phyloP scores from a whole-genome alignment of 2,888 invertebrate species.

The Diploptera punctata region DNA sequence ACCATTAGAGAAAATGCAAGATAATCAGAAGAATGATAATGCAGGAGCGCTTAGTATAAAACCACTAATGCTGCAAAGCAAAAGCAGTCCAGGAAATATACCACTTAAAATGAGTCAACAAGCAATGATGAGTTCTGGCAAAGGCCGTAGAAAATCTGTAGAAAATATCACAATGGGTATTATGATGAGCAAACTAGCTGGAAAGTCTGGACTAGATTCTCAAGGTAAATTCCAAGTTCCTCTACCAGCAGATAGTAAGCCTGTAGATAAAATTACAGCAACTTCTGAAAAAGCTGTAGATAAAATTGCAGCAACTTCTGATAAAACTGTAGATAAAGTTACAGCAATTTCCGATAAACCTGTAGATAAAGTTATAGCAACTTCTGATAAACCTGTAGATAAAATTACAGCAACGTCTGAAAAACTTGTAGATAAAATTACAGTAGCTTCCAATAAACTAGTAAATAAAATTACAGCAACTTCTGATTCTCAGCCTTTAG shows the following conservation, averaged over 20 bases:
- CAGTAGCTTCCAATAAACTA: background rate
- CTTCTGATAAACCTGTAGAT: background rate
- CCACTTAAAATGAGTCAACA: background rate
- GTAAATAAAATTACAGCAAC: background rate
- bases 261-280: background rate
- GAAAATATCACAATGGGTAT: constrained; percentile 43
- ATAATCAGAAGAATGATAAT: background rate
- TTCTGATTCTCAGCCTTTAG: background rate
- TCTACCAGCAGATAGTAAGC: background rate
- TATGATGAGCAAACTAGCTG: constrained; percentile 42
- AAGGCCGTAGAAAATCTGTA: constrained; percentile 36
- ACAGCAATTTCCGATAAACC: background rate
- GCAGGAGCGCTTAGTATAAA: background rate
- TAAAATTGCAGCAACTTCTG: background rate
- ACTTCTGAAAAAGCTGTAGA: background rate
- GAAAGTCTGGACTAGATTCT: constrained; percentile 29
- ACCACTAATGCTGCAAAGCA: background rate
- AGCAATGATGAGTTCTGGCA: background rate
- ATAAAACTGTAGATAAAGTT: background rate
- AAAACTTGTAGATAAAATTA: background rate
- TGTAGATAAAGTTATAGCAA: background rate
- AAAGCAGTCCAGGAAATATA: background rate
- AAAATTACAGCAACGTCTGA: background rate
- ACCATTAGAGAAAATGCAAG: background rate
- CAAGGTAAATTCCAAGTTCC: constrained; percentile 16